Conservation (phyloP, 2,888 invertebrate species). For the Epiblema foenella region DNA sequence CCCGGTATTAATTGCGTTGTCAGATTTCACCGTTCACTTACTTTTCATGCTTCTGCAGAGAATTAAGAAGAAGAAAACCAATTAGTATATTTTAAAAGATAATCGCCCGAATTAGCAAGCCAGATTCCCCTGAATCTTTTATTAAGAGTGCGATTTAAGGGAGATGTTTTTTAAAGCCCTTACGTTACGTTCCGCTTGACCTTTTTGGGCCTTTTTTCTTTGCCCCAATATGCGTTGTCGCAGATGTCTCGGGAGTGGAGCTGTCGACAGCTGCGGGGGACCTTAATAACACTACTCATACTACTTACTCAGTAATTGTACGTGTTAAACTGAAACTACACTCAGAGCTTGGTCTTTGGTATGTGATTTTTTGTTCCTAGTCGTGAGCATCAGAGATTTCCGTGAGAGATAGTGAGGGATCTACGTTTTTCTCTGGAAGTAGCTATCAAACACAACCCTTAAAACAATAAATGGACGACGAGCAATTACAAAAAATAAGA, state of each 20-base stretch:
- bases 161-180: conserved; percentile 32
- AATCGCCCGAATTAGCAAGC: conserved; percentile 41
- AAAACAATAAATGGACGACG: too few relatives aligned
- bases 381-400: too few relatives aligned
- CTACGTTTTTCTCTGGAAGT: too few relatives aligned
- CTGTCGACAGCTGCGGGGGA: not conserved
- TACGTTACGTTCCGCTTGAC: not conserved
- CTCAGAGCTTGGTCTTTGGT: too few relatives aligned
- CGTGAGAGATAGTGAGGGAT: too few relatives aligned
- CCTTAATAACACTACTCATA: not conserved
- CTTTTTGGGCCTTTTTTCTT: not conserved
- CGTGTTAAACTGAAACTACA: too few relatives aligned
- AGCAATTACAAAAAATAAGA: not conserved
- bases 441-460: too few relatives aligned
- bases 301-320: too few relatives aligned
- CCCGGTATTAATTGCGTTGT: conserved; percentile 43
- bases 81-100: conserved; percentile 45
- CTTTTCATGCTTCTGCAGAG: conserved; percentile 42
- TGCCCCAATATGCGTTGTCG: not conserved
- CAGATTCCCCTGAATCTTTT: conserved; percentile 42
- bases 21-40: conserved; percentile 44
- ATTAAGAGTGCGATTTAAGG: conserved; percentile 36
- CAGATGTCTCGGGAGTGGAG: not conserved
- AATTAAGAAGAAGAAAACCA: conserved; percentile 43
- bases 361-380: too few relatives aligned